Percentiles rank a stretch among this genome's conserved stretches.
These are phyloP conservation scores for Drosophila ustulata DNA, from an alignment of 2,888 invertebrate species.

Conservation along the genomic window DNA sequence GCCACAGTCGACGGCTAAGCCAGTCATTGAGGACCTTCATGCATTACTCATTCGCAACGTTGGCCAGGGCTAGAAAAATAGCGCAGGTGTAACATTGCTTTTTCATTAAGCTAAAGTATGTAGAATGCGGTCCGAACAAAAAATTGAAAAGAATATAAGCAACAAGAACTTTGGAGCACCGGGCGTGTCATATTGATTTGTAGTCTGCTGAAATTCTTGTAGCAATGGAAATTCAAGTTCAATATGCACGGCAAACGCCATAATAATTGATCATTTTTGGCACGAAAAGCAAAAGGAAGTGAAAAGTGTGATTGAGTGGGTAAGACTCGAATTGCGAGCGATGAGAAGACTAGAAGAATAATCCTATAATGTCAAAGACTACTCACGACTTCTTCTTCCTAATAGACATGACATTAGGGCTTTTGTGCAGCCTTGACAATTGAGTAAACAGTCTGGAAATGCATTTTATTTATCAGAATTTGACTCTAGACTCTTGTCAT, in stretches of 20 bases:
- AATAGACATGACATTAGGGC: background rate
- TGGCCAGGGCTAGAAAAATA: constrained; percentile 8
- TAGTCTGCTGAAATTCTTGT: background rate
- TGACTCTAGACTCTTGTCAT: background rate
- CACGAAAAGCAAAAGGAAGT: background rate
- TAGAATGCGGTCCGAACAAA: constrained; percentile 9
- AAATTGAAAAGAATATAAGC: background rate
- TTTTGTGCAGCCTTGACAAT: background rate
- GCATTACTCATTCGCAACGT: constrained; percentile 58
- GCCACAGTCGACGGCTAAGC: background rate
- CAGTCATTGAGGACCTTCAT: constrained; percentile 24
- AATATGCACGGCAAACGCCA: background rate
- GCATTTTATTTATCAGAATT: constrained; percentile 4
- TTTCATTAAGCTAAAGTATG: constrained; percentile 35
- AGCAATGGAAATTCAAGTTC: constrained; percentile 4
- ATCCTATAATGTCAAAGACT: background rate
- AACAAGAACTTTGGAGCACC: constrained; percentile 4
- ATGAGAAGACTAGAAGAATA: no score
- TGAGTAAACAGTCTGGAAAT: background rate
- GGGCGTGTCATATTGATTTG: constrained; percentile 42
- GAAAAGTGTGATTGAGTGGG: background rate
- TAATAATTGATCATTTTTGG: background rate
- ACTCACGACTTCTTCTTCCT: background rate
- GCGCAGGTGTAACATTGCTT: constrained; percentile 23
- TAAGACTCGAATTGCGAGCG: background rate